Evolutionary conservation across 2,888 invertebrate genomes (phyloP).

Genomic region (Lissonota sp.): DNA sequence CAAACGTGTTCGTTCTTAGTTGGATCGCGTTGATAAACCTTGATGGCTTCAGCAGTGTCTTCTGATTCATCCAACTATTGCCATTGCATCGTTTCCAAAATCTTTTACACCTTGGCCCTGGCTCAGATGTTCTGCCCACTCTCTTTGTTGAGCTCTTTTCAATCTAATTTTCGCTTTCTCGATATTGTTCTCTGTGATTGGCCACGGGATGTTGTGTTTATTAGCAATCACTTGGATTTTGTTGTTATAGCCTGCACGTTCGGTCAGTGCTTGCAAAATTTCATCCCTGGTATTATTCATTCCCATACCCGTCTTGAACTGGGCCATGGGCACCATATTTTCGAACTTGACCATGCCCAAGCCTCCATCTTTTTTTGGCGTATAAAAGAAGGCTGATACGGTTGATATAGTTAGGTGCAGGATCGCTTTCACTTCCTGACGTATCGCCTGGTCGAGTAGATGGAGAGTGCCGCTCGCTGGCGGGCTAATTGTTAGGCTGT

Average conservation of each 20-base stretch:
- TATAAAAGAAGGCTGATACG: slow-evolving; percentile 36
- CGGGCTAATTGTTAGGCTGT: slow-evolving; percentile 15
- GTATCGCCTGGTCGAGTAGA: slow-evolving; percentile 28
- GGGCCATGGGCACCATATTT: background rate
- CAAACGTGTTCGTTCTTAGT: slow-evolving; percentile 60
- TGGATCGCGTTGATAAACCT: slow-evolving; percentile 46
- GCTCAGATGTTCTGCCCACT: slow-evolving; percentile 14
- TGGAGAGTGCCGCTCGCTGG: background rate
- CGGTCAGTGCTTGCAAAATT: background rate
- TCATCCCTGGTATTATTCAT: background rate
- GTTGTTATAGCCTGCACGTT: background rate
- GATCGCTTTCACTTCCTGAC: slow-evolving; percentile 37
- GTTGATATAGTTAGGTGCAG: slow-evolving; percentile 37
- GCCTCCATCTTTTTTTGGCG: slow-evolving; percentile 4
- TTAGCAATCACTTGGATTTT: too few relatives aligned
- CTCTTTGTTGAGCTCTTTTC: background rate
- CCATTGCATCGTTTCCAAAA: slow-evolving; percentile 29
- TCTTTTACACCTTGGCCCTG: slow-evolving; percentile 25
- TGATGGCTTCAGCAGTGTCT: slow-evolving; percentile 25
- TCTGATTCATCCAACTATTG: slow-evolving; percentile 33
- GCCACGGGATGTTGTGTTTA: background rate
- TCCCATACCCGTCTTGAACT: background rate
- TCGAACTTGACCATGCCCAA: slow-evolving; percentile 30
- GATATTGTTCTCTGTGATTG: background rate
- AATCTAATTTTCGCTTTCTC: background rate